Evolutionary conservation across 2,113 vertebrate species (phyloP).

Genomic region (Melospiza georgiana): DNA sequence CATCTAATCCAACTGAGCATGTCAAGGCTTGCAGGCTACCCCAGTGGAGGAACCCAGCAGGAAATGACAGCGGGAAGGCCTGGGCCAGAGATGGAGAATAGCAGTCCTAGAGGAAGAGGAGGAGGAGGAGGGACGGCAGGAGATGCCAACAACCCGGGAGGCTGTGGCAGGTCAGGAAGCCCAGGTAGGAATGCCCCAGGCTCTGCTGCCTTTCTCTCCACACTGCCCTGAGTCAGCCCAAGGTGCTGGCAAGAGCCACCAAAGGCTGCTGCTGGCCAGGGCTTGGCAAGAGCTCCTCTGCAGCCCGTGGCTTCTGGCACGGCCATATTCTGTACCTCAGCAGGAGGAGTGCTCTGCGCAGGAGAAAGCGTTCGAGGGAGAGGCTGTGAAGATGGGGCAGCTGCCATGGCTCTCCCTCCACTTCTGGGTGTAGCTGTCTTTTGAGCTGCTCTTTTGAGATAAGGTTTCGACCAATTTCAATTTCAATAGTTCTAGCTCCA

Average conservation of each 20-base stretch:
- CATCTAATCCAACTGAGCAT: rapidly evolving
- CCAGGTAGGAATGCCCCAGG: no score
- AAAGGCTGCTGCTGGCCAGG: no score
- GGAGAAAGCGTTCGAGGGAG: rapidly evolving
- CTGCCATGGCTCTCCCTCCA: not conserved
- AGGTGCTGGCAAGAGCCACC: no score
- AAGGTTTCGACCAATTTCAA: not conserved
- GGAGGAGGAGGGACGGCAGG: not conserved
- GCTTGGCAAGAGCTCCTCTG: no score
- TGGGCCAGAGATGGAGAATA: not conserved
- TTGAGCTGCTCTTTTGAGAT: not conserved
- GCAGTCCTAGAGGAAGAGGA: not conserved
- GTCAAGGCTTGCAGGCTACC: not conserved
- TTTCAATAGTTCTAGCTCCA: not conserved
- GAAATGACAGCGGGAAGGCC: rapidly evolving
- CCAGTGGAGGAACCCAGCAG: not conserved
- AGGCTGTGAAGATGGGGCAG: not conserved
- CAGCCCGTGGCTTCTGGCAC: no score
- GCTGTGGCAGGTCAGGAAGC: not conserved
- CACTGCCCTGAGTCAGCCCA: no score
- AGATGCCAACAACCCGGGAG: rapidly evolving
- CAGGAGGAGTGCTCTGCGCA: rapidly evolving
- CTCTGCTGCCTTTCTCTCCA: no score
- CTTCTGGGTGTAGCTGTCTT: not conserved
- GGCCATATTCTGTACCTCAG: not conserved